Conservation (phyloP, 2,113 vertebrate genomes). For the Pardalotus punctatus region DNA sequence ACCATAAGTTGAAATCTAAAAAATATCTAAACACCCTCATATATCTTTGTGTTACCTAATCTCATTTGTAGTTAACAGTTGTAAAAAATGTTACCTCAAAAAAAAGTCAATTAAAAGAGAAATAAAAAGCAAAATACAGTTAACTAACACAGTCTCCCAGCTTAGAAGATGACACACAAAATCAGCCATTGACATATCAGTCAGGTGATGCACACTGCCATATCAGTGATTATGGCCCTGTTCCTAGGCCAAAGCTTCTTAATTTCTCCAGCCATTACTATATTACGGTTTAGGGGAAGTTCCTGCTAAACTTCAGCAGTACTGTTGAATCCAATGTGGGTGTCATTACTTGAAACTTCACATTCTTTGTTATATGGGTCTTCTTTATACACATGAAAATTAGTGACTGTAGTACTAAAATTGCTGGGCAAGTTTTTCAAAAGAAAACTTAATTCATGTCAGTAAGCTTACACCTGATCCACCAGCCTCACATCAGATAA, state of each 20-base stretch:
- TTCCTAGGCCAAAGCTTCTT: neutral
- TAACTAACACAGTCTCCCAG: neutral
- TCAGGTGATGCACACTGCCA: neutral
- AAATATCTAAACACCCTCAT: neutral
- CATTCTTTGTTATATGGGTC: neutral
- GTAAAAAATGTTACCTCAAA: neutral
- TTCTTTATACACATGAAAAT: neutral
- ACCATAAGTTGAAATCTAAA: neutral
- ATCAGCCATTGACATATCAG: neutral
- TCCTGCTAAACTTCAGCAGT: neutral
- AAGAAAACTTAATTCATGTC: neutral
- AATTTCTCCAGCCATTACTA: neutral
- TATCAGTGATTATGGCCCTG: neutral
- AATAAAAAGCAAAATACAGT: neutral
- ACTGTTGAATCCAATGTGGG: rapidly evolving
- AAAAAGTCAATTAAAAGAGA: neutral
- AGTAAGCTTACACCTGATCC: neutral
- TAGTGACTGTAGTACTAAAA: neutral
- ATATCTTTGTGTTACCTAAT: neutral
- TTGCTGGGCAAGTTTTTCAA: neutral
- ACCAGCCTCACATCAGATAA: neutral
- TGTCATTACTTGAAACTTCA: neutral
- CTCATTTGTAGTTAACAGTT: too few species aligned
- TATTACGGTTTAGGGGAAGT: neutral
- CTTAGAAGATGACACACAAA: neutral